phyloP scores from a whole-genome alignment of 2,113 vertebrate genomes.

The Hystrix cristata region DNA sequence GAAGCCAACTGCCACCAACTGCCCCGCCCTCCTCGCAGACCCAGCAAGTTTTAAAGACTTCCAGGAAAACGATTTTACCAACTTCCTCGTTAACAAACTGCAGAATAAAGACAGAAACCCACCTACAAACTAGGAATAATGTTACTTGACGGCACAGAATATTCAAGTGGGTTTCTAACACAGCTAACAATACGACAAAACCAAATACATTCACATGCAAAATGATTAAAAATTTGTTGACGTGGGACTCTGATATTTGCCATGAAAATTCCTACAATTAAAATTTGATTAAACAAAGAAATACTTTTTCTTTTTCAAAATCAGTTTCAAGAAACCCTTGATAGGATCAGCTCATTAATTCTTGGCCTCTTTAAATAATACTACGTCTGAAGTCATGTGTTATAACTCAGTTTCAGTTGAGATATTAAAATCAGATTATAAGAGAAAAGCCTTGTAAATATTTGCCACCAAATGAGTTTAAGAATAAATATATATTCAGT shows the following conservation, averaged over 20 bases:
- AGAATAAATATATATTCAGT: conserved; percentile 93
- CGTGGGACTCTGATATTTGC: conserved; percentile 78
- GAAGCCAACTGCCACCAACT: neutral
- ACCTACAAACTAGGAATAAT: conserved; percentile 1
- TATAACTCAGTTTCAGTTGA: conserved; percentile 91
- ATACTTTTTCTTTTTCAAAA: conserved; percentile 83
- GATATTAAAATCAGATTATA: conserved; percentile 92
- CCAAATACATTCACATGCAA: conserved; percentile 49
- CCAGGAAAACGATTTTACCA: neutral
- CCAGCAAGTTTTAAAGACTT: conserved; percentile 26
- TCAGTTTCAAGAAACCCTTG: conserved; percentile 89
- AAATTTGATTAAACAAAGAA: conserved; percentile 85
- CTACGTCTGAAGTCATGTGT: conserved; percentile 87
- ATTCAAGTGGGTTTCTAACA: conserved; percentile 41
- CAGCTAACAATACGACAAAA: neutral
- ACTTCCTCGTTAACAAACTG: neutral
- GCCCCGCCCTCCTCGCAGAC: neutral
- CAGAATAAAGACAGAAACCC: conserved; percentile 6
- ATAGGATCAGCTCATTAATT: conserved; percentile 91
- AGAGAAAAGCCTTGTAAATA: conserved; percentile 92
- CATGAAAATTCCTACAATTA: conserved; percentile 85
- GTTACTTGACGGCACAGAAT: neutral
- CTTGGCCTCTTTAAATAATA: conserved; percentile 88
- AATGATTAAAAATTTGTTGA: conserved; percentile 68
- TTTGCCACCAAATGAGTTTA: conserved; percentile 92